These are phyloP conservation scores for Cotesia typhae DNA, from an alignment of 1,140 invertebrate genomes.

Conservation along the genomic window DNA sequence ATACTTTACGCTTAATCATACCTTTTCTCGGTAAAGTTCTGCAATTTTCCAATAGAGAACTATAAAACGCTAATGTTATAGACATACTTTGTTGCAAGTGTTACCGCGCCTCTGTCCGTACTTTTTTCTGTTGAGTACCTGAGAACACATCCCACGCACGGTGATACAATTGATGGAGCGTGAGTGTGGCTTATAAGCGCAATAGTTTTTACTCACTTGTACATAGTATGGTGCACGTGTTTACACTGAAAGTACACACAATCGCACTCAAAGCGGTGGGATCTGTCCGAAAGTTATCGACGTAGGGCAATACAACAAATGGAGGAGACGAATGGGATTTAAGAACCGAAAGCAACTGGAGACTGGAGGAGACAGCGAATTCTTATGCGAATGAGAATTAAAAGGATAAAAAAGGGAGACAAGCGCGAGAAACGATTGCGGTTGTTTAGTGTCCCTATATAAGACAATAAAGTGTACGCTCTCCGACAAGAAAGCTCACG, in stretches of 20 bases:
- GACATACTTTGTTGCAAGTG: too few species aligned
- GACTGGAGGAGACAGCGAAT: neutral
- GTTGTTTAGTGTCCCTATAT: conserved; percentile 3
- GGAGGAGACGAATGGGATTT: neutral
- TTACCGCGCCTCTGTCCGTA: too few species aligned
- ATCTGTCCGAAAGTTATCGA: conserved; percentile 19
- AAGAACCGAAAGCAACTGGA: neutral
- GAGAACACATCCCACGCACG: too few species aligned
- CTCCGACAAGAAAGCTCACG: conserved; percentile 63
- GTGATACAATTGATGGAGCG: too few species aligned
- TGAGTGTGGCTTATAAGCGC: too few species aligned
- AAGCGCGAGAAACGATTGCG: conserved; percentile 1
- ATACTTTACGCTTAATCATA: too few species aligned
- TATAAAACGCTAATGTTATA: too few species aligned
- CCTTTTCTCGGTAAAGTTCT: too few species aligned
- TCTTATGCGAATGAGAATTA: neutral
- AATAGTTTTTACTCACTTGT: too few species aligned
- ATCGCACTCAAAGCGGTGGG: conserved; percentile 18
- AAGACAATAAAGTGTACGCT: conserved; percentile 54
- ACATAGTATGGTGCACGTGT: neutral
- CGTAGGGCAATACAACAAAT: too few species aligned
- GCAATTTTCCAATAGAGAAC: too few species aligned
- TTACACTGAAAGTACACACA: conserved; percentile 16
- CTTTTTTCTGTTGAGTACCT: too few species aligned
- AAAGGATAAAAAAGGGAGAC: neutral